phyloP scores from a whole-genome alignment of 2,888 invertebrate species.

The Macaria notata region DNA sequence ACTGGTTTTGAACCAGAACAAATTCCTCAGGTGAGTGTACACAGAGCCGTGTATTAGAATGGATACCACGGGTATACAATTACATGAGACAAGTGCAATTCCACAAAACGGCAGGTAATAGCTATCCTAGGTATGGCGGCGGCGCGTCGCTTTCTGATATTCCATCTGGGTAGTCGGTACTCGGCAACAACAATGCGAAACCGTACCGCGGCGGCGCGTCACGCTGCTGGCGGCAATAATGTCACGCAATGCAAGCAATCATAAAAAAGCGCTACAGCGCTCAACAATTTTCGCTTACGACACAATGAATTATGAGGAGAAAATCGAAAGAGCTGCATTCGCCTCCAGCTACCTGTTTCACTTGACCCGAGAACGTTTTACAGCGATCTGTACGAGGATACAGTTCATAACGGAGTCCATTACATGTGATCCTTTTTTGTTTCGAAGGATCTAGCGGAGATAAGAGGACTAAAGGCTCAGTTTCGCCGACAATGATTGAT shows the following conservation, averaged over 20 bases:
- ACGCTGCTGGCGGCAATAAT: slow-evolving; percentile 41
- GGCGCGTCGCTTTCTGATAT: slow-evolving; percentile 47
- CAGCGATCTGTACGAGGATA: slow-evolving; percentile 25
- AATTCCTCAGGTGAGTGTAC: no score
- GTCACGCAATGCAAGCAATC: slow-evolving; percentile 35
- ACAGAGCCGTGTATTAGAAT: slow-evolving; percentile 46
- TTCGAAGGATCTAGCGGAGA: slow-evolving; percentile 50
- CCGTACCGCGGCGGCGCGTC: slow-evolving; percentile 43
- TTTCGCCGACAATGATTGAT: slow-evolving; percentile 71
- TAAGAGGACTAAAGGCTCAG: slow-evolving; percentile 53
- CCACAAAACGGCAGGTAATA: slow-evolving; percentile 50
- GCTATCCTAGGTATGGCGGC: slow-evolving; percentile 41
- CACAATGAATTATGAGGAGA: slow-evolving; percentile 19
- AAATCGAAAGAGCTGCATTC: slow-evolving; percentile 25
- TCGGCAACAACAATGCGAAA: slow-evolving; percentile 42
- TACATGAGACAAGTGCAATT: slow-evolving; percentile 53
- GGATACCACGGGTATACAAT: slow-evolving; percentile 50
- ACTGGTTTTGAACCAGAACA: no score
- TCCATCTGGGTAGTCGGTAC: slow-evolving; percentile 40
- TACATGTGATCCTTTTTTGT: slow-evolving; percentile 56
- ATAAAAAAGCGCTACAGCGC: slow-evolving; percentile 18
- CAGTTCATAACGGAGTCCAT: slow-evolving; percentile 53
- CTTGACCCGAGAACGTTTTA: slow-evolving; percentile 28
- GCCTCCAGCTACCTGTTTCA: slow-evolving; percentile 22
- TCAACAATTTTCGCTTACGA: slow-evolving; percentile 18